Evolutionary conservation across 2,888 invertebrate species (phyloP).

Genomic region (Nineta flava): DNA sequence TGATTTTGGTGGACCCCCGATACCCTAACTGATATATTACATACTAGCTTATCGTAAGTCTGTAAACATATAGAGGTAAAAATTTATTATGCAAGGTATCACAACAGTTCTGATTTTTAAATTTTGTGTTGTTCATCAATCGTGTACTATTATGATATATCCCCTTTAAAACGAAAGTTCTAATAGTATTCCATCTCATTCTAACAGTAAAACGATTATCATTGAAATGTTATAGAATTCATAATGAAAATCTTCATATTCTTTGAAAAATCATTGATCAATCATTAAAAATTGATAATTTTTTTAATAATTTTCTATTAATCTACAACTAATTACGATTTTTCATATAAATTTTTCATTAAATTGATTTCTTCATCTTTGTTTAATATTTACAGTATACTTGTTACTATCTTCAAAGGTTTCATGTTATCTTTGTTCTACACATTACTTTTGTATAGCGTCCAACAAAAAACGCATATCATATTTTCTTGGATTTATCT

Average conservation of each 20-base stretch:
- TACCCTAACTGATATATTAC: too few relatives aligned
- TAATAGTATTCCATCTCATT: conserved; percentile 18
- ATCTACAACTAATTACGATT: neutral
- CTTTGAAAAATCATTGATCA: neutral
- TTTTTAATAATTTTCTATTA: neutral
- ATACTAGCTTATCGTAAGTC: too few relatives aligned
- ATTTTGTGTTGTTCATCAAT: neutral
- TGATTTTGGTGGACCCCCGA: too few relatives aligned
- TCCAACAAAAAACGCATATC: neutral
- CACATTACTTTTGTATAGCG: neutral
- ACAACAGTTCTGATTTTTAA: neutral
- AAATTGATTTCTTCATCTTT: neutral
- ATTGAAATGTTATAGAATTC: too few relatives aligned
- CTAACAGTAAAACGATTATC: neutral
- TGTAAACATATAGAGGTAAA: too few relatives aligned
- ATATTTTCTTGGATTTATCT: neutral
- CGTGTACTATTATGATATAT: conserved; percentile 14
- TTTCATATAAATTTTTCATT: neutral
- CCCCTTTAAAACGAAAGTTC: conserved; percentile 26
- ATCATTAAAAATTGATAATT: neutral
- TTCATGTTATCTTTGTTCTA: conserved; percentile 15
- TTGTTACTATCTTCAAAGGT: conserved; percentile 1
- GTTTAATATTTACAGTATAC: neutral
- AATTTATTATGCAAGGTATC: neutral
- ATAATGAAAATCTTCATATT: neutral